Percentiles rank a stretch among this genome's conserved stretches.
Conservation (phyloP, 2,797 vertebrate species). For the Malacoraja senta region DNA sequence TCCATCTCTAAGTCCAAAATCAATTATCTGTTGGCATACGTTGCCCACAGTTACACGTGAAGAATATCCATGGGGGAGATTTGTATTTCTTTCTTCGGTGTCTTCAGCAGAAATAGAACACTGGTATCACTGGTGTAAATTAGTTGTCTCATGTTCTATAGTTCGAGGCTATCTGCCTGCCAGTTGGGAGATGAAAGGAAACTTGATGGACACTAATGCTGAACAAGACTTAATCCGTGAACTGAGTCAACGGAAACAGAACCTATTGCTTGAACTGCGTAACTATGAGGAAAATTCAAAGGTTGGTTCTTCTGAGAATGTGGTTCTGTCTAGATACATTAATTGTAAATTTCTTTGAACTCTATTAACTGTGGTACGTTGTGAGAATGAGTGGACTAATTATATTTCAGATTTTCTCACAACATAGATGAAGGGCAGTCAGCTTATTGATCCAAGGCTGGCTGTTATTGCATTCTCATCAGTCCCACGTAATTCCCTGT, state of each 20-base stretch:
- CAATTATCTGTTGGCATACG: too few species aligned
- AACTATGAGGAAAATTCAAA: conserved; percentile 90
- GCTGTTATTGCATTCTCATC: too few species aligned
- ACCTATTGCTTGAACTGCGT: conserved; percentile 80
- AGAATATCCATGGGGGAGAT: background rate
- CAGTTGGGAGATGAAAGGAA: conserved; percentile 77
- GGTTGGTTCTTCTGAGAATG: conserved; percentile 54
- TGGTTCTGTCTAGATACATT: background rate
- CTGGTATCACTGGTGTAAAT: background rate
- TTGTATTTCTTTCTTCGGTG: background rate
- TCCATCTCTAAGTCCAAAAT: too few species aligned
- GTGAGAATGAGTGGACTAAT: background rate
- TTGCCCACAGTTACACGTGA: background rate
- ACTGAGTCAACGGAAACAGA: conserved; percentile 90
- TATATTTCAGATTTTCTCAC: too few species aligned
- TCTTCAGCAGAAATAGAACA: background rate
- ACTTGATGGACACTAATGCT: conserved; percentile 75
- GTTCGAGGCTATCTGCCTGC: conserved; percentile 91
- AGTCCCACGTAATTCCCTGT: too few species aligned
- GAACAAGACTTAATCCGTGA: conserved; percentile 91
- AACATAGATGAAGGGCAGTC: too few species aligned
- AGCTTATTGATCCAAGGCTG: too few species aligned
- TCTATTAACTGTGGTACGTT: background rate
- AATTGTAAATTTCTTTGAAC: background rate
- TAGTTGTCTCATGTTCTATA: conserved; percentile 46